phyloP scores from a whole-genome alignment of 2,113 vertebrate genomes.

The Mugil cephalus region DNA sequence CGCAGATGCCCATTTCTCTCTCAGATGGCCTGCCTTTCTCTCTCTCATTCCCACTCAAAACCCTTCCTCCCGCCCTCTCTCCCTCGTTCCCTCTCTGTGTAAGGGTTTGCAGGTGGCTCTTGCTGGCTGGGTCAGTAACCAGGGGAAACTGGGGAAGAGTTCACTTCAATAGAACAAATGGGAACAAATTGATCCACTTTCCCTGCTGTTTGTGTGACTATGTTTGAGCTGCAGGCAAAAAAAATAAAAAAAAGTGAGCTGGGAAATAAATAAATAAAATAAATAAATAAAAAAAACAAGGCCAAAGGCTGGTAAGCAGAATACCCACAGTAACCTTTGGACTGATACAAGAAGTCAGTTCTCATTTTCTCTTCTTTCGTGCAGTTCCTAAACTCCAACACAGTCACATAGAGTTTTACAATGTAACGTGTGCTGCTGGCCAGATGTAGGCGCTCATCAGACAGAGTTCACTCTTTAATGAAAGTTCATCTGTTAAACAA shows the following conservation, averaged over 20 bases:
- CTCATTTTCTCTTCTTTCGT: constrained; percentile 11
- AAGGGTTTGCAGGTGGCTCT: constrained; percentile 80
- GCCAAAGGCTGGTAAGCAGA: constrained; percentile 48
- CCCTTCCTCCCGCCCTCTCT: constrained; percentile 27
- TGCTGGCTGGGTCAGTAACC: constrained; percentile 77
- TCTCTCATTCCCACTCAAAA: constrained; percentile 52
- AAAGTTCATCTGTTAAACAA: constrained; percentile 49
- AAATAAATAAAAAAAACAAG: constrained; percentile 5
- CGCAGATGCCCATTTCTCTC: constrained; percentile 56
- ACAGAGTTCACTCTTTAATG: constrained; percentile 25
- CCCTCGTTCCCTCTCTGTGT: constrained; percentile 52
- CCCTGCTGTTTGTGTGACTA: constrained; percentile 60
- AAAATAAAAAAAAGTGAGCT: constrained; percentile 33
- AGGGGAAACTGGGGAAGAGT: constrained; percentile 82
- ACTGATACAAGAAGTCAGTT: constrained; percentile 25
- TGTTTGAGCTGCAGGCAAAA: constrained; percentile 48
- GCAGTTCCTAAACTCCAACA: constrained; percentile 19
- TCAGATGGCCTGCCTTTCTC: constrained; percentile 43
- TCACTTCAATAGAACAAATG: constrained; percentile 78
- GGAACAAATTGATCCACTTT: constrained; percentile 78
- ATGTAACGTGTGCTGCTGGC: constrained; percentile 9
- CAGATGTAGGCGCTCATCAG: constrained; percentile 33
- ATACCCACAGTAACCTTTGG: constrained; percentile 40
- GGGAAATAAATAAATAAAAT: not conserved
- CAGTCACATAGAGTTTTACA: constrained; percentile 9